Evolutionary conservation across 2,888 invertebrate genomes (phyloP).

Genomic region (Podotricha telesiphe): DNA sequence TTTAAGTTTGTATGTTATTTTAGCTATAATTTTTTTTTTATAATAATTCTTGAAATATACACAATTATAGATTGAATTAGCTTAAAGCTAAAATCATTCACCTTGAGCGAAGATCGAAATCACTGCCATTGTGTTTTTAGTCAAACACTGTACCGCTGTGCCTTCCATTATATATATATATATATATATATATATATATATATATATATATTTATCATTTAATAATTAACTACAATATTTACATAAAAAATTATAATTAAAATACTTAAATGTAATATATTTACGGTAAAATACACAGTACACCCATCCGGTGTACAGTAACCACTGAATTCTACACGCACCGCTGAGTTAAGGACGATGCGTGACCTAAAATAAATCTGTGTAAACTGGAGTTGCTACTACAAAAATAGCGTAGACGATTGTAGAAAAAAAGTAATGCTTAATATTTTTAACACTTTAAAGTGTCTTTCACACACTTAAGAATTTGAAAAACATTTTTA

Average conservation of each 20-base stretch:
- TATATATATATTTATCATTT: constrained; percentile 7
- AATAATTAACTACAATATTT: not conserved
- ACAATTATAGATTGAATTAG: too few species aligned
- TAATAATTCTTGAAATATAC: too few species aligned
- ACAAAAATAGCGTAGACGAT: not conserved
- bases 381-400: not conserved
- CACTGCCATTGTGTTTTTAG: too few species aligned
- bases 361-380: constrained; percentile 11
- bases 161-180: too few species aligned
- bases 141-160: too few species aligned
- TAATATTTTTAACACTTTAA: not conserved
- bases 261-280: not conserved
- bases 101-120: too few species aligned
- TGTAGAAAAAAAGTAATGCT: not conserved
- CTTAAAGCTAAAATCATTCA: too few species aligned
- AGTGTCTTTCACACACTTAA: too few species aligned
- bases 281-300: not conserved
- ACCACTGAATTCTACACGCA: constrained; percentile 10
- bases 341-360: constrained; percentile 16
- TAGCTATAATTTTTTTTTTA: too few species aligned
- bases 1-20: too few species aligned
- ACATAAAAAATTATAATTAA: constrained; percentile 7
- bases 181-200: too few species aligned
- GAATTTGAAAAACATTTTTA: too few species aligned
- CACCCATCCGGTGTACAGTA: not conserved